Base-by-base conservation (phyloP, 1,140 invertebrate species). In the Drosophila rhopaloa region DNA sequence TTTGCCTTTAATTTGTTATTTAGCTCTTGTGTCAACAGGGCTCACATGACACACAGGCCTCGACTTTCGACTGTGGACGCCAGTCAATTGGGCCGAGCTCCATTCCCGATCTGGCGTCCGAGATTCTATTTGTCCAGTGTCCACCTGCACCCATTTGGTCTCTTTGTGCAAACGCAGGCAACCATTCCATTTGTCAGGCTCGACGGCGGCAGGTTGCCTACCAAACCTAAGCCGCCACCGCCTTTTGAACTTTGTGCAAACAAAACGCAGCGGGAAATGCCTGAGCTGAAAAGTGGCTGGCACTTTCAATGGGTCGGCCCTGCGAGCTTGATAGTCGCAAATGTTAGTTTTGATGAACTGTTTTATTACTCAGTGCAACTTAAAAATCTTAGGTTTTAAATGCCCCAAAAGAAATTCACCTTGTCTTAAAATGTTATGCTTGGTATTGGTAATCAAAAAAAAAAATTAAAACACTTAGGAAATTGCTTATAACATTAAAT, bases 141-240 rank as follows among this genome's bases (percentile, higher is more conserved):
- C 35, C 55, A 32, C 51, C 72, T 54, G 60, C n/a, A 37, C 27
- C 63, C 50, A 57, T 53, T 53, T 53, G 61, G 48, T 54, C 80
- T 72, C 62, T 88, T 88, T 89, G 79, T 88, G 77, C 65, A 67
- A 81, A 81, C 84, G 73, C 81, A 83, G 57, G 73, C 89, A 81
- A 79, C 84, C 84, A 83, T 89, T 89, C 77, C 81, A 89, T 89
- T 89, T 88, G 89, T 90, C 84, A 89, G 81, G 81, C 84, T 88
- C 76, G 76, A 65, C 76, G 68, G 56, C 50, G 63, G 50, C 41
- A 27, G 29, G 13, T 32, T 40, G 37, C 29, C 41, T 16, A 16
- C 50, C 16, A 37, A 68, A 35, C 35, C 74, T 51, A 58, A 60
- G 48, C 60, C 57, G 65, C 61, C 61, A 54, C 60, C 57, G 65